A percentile compares a stretch with the other conserved stretches of the same genome.
phyloP scores from a whole-genome alignment of 2,888 invertebrate genomes.

The Crossocerus cetratus region DNA sequence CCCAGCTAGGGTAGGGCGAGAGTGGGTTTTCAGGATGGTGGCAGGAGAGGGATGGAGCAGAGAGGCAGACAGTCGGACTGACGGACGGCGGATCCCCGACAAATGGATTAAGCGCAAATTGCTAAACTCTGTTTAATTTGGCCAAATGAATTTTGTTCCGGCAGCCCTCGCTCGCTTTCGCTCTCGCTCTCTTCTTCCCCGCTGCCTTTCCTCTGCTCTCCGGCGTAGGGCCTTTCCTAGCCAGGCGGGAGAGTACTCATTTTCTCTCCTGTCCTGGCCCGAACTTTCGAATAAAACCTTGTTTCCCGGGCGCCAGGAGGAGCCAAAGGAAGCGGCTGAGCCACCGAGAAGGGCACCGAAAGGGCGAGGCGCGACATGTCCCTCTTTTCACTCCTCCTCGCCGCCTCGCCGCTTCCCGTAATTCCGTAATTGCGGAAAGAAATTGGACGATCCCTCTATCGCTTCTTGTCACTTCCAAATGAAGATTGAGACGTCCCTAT shows the following conservation, averaged over 20 bases:
- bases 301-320: conserved; percentile 39
- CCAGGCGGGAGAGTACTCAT: conserved; percentile 5
- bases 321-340: not conserved
- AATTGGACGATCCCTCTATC: not conserved
- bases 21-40: conserved; percentile 13
- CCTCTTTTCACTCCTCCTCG: not conserved
- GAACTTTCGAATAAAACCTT: conserved; percentile 60
- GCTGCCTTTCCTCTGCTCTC: not conserved
- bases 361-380: not conserved
- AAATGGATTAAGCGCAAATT: conserved; percentile 73
- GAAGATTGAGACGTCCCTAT: no score
- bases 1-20: conserved; percentile 26
- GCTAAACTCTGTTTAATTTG: conserved; percentile 74
- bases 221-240: conserved; percentile 5
- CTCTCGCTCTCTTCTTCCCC: conserved; percentile 11
- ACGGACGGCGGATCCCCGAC: conserved; percentile 67
- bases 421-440: conserved; percentile 2
- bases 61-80: conserved; percentile 51
- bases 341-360: not conserved
- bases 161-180: conserved; percentile 39
- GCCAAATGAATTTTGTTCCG: conserved; percentile 72
- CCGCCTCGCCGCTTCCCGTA: not conserved
- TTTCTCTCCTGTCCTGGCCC: not conserved
- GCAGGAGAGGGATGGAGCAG: conserved; percentile 33
- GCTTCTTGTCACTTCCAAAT: no score